Evolutionary conservation across 2,797 vertebrate genomes (phyloP), one percentile per base, ranked within the genome.

Genomic region (Leptoclinus maculatus): DNA sequence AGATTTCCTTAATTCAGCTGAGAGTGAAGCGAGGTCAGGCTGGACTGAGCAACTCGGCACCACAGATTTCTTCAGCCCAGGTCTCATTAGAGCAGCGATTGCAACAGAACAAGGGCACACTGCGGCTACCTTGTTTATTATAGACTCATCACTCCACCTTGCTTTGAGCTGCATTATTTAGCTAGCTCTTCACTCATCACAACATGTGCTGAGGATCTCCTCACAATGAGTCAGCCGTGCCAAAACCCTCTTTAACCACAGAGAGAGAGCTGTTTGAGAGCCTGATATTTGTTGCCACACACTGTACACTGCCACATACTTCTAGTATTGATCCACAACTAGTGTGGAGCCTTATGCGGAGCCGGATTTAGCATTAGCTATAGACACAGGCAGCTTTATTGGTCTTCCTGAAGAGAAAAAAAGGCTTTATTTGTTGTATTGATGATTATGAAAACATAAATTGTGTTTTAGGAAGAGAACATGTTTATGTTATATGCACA

Each of bases 31-130:
- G 64, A 83, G 89, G 84, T 90, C 89, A 90, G 71, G 59, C 74
- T 70, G 80, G 85, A 83, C 85, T 60, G 58, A 79, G 71, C 58
- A 86, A 59, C 29, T n/a, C 13, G 9, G 67, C 60, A 9, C 62
- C 34, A 9, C 53, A 88, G 76, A 85, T 85, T 79, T 80, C 65
- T 77, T n/a, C 32, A 71, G 65, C 78, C 13, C 57, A 71, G 65
- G 80, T 83, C 89, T 92, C 90, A 91, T 92, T 90, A 90, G 79
- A 78, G 83, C 71, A 66, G 62, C 64, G 66, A 13, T 49, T 51
- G 62, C 77, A 84, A 56, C 66, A 70, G 29, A 86, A 70, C 82
- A 89, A 90, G 85, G 86, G 88, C 88, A 66, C 51, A 4, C 66
- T 63, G 68, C 32, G 72, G 76, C 54, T 75, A 34, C 56, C 43